These are phyloP conservation scores for Chelonia mydas DNA, from an alignment of 2,797 vertebrate species.

Conservation along the genomic window DNA sequence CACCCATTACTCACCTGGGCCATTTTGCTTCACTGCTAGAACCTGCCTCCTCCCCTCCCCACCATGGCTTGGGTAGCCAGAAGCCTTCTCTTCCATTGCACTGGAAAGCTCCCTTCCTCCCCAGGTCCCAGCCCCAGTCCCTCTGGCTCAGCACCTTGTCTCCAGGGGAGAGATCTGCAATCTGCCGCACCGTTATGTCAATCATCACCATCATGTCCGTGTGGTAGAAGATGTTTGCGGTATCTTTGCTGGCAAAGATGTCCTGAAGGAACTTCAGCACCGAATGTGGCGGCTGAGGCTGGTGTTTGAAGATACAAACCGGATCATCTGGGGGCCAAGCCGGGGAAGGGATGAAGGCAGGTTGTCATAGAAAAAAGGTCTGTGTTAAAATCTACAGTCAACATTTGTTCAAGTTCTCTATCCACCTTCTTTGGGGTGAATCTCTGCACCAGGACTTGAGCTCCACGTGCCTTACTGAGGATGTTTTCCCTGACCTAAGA, in stretches of 20 bases:
- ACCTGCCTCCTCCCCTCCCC: background rate
- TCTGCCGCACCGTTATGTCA: conserved; percentile 95
- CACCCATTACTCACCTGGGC: background rate
- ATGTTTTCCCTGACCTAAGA: accelerated
- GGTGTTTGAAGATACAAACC: conserved; percentile 94
- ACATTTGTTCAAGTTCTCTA: background rate
- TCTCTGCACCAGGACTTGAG: background rate
- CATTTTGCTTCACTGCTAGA: background rate
- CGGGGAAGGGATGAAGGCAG: background rate
- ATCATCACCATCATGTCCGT: conserved; percentile 99
- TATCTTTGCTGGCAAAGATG: conserved; percentile 88
- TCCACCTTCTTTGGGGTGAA: background rate
- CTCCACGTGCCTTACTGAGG: background rate
- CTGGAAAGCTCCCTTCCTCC: background rate
- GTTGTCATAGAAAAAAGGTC: background rate
- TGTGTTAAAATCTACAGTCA: background rate
- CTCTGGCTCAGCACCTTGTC: conserved; percentile 85
- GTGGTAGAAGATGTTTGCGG: conserved; percentile 94
- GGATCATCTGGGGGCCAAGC: conserved; percentile 89
- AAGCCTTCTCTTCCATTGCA: background rate
- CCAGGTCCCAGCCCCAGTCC: too few relatives aligned
- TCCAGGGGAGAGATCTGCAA: conserved; percentile 96
- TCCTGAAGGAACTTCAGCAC: conserved; percentile 98
- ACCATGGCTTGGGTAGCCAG: background rate
- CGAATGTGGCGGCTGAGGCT: conserved; percentile 91